phyloP scores from a whole-genome alignment of 2,888 invertebrate genomes.

The Meganola albula region DNA sequence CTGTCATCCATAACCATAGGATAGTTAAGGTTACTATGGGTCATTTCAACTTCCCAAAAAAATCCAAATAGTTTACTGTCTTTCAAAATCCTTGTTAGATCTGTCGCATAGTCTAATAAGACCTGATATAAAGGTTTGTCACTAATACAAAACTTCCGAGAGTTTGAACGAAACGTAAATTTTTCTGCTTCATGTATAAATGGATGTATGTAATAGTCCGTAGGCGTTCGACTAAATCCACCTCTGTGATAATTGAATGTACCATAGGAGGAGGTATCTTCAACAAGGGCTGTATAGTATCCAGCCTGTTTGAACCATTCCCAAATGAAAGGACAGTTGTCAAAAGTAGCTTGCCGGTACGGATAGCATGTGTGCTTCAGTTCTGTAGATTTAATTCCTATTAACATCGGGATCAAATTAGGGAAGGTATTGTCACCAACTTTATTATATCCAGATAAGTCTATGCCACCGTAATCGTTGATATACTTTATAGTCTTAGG shows the following conservation, averaged over 20 bases:
- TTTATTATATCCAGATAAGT: conserved; percentile 92
- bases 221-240: conserved; percentile 86
- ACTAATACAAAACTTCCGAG: no score
- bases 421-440: conserved; percentile 96
- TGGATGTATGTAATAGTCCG: conserved; percentile 89
- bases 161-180: no score
- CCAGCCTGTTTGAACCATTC: conserved; percentile 83
- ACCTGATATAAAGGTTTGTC: conserved; percentile 82
- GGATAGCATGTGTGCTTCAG: conserved; percentile 81
- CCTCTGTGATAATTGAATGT: conserved; percentile 87
- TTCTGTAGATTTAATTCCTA: conserved; percentile 82
- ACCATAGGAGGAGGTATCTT: conserved; percentile 87
- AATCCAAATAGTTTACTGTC: conserved; percentile 84
- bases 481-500: conserved; percentile 81
- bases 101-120: conserved; percentile 82
- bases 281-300: conserved; percentile 87
- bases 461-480: conserved; percentile 80
- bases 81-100: conserved; percentile 78
- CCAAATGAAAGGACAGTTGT: conserved; percentile 91
- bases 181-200: conserved; percentile 83
- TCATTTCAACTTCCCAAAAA: conserved; percentile 89
- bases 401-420: conserved; percentile 88
- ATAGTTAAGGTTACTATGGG: conserved; percentile 89
- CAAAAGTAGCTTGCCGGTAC: conserved; percentile 78
- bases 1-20: conserved; percentile 84